Evolutionary conservation across 2,113 vertebrate genomes (phyloP), one percentile per base, ranked within the genome.

Genomic region (Setophaga coronata): DNA sequence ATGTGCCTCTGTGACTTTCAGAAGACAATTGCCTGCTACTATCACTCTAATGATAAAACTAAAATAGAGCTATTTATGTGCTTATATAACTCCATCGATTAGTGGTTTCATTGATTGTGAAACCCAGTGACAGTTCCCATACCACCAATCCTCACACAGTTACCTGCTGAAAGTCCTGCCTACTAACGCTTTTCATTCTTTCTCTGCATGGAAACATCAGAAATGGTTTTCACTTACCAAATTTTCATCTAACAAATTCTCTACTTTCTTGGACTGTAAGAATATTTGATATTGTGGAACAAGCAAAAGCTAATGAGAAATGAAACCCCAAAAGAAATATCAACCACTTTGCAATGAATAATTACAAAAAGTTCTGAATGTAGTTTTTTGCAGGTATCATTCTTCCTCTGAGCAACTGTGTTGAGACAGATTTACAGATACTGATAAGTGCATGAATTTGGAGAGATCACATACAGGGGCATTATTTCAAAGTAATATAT

Each of bases 281-380:
- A 91, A 47, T 67, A 54, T 47, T 53, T 48, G 24, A 2, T 31
- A 3, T 2, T 36, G 6, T 54, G 6, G 21, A 72, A 21, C 13
- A 78, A 82, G 1, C 8, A 51, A 53, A 93, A 61, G 4, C 7
- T 53, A 78, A 43, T 33, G 21, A 69, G 13, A 74, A 85, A 48
- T 61, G 19, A 56, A 86, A 33, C 2, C 9, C 2, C 61, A 50
- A 67, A 58, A 86, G 8, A 62, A 76, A 71, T 12, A 57, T 4
- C 4, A 45, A 83, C 17, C 17, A 64, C 6, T 48, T 74, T 57
- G 12, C 34, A 60, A 42, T 33, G 29, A 83, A 54, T 51, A 25
- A 43, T 23, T 36, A 6, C 5, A 67, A 86, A 61, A 76, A 18
- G 3, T 50, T 54, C 17, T 0, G 3, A 67, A 7, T 1, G 1